Percentiles rank a stretch among this genome's conserved stretches.
Evolutionary conservation across 2,888 invertebrate species (phyloP).

Genomic region (Drosophila dives): DNA sequence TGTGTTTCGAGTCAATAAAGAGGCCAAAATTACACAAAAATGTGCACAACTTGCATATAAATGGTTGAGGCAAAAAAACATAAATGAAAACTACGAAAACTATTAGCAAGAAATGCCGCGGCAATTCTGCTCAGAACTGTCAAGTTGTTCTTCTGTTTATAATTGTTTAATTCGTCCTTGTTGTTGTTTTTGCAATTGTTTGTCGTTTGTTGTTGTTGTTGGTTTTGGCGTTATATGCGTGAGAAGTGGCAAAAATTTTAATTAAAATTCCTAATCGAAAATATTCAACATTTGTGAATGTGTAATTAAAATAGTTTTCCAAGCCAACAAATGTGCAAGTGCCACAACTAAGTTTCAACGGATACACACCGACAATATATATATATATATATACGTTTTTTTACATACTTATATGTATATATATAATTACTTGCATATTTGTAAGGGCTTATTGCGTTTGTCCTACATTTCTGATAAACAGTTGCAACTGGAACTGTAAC

Average conservation of each 20-base stretch:
- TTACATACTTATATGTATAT: not conserved
- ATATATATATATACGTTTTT: not conserved
- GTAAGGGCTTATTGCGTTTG: not conserved
- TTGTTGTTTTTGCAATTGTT: constrained; percentile 16
- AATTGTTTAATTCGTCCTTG: constrained; percentile 33
- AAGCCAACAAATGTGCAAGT: constrained; percentile 50
- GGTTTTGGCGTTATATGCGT: constrained; percentile 41
- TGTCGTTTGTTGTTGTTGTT: constrained; percentile 12
- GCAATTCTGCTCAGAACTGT: constrained; percentile 61
- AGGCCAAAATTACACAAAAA: constrained; percentile 38
- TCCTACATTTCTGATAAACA: not conserved
- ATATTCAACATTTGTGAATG: constrained; percentile 76
- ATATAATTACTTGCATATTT: not conserved
- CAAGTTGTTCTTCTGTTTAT: constrained; percentile 54
- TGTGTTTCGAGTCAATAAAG: constrained; percentile 54
- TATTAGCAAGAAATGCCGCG: constrained; percentile 72
- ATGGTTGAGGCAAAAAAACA: constrained; percentile 39
- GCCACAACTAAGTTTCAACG: constrained; percentile 12
- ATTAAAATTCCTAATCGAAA: constrained; percentile 82
- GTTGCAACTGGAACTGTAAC: constrained; percentile 8
- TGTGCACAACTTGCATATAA: constrained; percentile 34
- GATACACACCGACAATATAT: not conserved
- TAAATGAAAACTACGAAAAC: constrained; percentile 64
- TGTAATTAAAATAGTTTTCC: constrained; percentile 82
- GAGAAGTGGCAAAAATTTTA: constrained; percentile 74